Base-by-base conservation (phyloP, 2,797 vertebrate genomes). In the Sebastes minor region DNA sequence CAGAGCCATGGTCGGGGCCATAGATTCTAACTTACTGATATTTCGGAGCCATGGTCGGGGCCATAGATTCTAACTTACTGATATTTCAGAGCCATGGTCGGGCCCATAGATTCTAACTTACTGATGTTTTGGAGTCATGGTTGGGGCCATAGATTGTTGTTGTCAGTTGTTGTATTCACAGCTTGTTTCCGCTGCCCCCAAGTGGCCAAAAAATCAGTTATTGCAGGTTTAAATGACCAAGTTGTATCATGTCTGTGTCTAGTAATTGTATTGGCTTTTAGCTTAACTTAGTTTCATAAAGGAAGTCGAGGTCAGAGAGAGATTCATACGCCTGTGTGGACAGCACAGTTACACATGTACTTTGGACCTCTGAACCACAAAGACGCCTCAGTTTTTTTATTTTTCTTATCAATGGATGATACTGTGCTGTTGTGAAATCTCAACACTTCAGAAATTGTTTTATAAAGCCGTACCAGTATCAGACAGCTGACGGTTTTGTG, bases 401-500 rank as follows among this genome's bases (percentile, higher is more conserved):
- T 6, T 38, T 32, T 53, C 14, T 33, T 14, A 66, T 77, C 69
- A 59, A 22, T 62, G n/a, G 12, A 12, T 3, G 27, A 52, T 3
- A n/a, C 10, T 10, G 30, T 18, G 14, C 14, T 81, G 65, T 74
- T 70, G 18, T 81, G 76, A 77, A 67, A 73, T 10, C 35, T 2
- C 5, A 70, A 20, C 42, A 49, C 60, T 3, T 6, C 1, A 4
- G 30, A 52, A 33, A 35, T 14, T 18, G 49, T 72, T 71, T 30
- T 2, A 28, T 3, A 20, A 46, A 56, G 46, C 30, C 30, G n/a
- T 20, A 57, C 27, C 8, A 0, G 2, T 4, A 25, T 61, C 57
- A 52, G 53, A 20, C 32, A 6, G 60, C 59, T 35, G 71, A 61
- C 9, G 2, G 0, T 30, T 62, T 20, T 8, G 28, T n/a, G 27